Conservation (phyloP, 2,888 invertebrate species). For the Microplitis manilae region DNA sequence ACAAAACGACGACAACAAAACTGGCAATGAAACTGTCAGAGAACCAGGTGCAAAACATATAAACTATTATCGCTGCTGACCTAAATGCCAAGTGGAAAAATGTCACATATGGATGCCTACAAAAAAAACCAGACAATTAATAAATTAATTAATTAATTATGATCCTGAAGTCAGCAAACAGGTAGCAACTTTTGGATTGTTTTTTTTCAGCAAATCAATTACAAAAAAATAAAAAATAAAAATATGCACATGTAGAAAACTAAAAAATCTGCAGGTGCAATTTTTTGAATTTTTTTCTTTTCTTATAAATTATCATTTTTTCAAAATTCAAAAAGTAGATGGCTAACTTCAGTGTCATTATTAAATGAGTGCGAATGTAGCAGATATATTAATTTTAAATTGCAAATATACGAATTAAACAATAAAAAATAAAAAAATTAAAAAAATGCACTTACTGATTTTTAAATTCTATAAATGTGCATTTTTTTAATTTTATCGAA, state of each 20-base stretch:
- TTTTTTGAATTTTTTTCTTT: no score
- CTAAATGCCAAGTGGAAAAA: conserved; percentile 94
- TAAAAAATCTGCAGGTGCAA: no score
- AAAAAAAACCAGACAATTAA: conserved; percentile 60
- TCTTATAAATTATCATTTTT: no score
- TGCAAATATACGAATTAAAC: no score
- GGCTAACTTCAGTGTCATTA: no score
- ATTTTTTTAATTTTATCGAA: no score
- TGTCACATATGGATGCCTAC: conserved; percentile 93
- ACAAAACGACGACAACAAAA: conserved; percentile 90
- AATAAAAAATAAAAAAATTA: background rate
- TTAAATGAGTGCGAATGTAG: no score
- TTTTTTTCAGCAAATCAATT: background rate
- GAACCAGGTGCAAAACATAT: conserved; percentile 92
- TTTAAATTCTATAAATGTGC: background rate
- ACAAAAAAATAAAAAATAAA: conserved; percentile 6
- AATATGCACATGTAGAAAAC: no score
- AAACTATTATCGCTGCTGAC: conserved; percentile 85
- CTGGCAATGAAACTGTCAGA: conserved; percentile 95
- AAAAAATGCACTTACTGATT: background rate
- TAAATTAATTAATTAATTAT: conserved; percentile 34
- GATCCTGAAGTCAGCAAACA: background rate
- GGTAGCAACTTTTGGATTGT: no score
- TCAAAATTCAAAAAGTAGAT: no score
- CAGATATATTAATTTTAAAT: no score